Base-by-base conservation (phyloP, 2,797 vertebrate genomes). In the Enteromius paludinosus region DNA sequence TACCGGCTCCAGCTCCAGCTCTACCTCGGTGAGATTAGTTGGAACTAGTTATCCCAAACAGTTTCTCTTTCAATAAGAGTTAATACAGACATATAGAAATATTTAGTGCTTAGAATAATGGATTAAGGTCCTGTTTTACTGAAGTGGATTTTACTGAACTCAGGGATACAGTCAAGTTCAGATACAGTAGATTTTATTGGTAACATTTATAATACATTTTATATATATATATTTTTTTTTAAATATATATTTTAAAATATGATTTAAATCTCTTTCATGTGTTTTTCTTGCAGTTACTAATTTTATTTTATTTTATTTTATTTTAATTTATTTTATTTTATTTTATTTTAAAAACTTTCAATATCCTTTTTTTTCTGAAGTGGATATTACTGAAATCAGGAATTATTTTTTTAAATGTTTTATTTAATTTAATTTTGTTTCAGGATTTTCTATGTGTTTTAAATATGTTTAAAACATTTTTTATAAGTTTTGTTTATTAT, bases 1-100 rank as follows among this genome's bases (percentile, higher is more conserved):
- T 35, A 56, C 80, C 15, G 43, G 45, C 17, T 30, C n/a, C 10
- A 73, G 83, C 54, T 56, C 76, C 3, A 71, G 3, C 59, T 80
- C 84, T 38, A 68, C n/a, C 33, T 64, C 70, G 9, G 80, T 82
- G n/a, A 75, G 80, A 66, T 74, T 74, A 35, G 7, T 33, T 78
- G 7, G 18, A 35, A 64, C 62, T 65, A 35, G 62, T 65, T 38
- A 66, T 66, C 64, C 33, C 9, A 20, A 35, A 35, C 64, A 20
- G 47, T 33, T 54, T 35, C 2, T 20, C 20, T 20, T 35, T 72
- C 18, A 54, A n/a, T 54, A 6, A 20, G 18, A 54, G 20, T n/a
- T 9, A n/a, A 54, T 54, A n/a, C 9, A 56, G 54, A 4, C 9
- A 56, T 11, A 0, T 23, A 56, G 3, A n/a, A 56, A n/a, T 54